A percentile compares a stretch with the other conserved stretches of the same genome.
phyloP scores from a whole-genome alignment of 2,113 vertebrate genomes.

The Scolopax mira region DNA sequence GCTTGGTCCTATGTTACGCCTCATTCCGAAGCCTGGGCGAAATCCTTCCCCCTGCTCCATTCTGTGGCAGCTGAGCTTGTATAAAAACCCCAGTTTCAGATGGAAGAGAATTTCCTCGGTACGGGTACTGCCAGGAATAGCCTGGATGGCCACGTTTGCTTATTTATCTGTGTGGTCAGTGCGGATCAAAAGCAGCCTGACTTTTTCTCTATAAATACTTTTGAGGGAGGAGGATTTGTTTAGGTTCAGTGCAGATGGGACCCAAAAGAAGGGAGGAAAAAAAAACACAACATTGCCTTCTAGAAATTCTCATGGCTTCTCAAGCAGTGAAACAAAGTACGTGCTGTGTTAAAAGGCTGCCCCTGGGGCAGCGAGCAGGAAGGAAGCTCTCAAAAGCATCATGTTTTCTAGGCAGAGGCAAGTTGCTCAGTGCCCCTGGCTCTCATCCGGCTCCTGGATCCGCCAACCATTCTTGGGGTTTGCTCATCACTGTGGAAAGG shows the following conservation, averaged over 20 bases:
- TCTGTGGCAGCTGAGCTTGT: background rate
- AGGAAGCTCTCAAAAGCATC: background rate
- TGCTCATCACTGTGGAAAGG: background rate
- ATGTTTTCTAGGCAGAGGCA: background rate
- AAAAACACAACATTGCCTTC: background rate
- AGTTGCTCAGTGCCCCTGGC: background rate
- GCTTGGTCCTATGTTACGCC: background rate
- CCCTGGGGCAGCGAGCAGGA: background rate
- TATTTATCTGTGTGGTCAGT: background rate
- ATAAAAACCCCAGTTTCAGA: background rate
- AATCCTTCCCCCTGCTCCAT: background rate
- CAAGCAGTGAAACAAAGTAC: background rate
- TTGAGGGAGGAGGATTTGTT: background rate
- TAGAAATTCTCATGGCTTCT: slow-evolving; percentile 20
- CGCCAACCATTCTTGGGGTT: background rate
- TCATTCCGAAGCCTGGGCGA: background rate
- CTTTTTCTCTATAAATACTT: background rate
- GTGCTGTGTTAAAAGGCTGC: background rate
- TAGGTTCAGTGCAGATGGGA: background rate
- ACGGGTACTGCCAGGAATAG: background rate
- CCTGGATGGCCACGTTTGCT: background rate
- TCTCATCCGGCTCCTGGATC: background rate
- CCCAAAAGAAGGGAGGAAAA: background rate
- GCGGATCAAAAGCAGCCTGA: slow-evolving; percentile 2
- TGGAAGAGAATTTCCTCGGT: background rate